Base-by-base conservation (phyloP, 1,140 invertebrate species). In the Zaprionus kolodkinae region DNA sequence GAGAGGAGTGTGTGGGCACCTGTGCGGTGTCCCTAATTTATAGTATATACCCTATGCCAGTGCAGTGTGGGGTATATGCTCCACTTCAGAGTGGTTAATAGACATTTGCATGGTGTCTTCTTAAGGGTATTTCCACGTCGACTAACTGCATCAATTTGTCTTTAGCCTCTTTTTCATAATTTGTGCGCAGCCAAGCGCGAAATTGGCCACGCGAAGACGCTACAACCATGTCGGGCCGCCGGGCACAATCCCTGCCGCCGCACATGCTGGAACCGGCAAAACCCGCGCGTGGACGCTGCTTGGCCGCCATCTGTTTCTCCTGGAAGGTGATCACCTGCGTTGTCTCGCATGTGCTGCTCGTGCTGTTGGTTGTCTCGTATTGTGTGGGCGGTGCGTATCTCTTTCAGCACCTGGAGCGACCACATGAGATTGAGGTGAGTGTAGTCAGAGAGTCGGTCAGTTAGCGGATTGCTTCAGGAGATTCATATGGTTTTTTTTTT, bases 341-440 rank as follows among this genome's bases (percentile, higher is more conserved):
- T 50, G 97, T 98, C 81, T 97, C 97, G 0, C 97, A 98, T 93
- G 96, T 98, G 75, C 96, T 97, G 76, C 94, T 98, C 61, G 95
- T 98, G 71, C 96, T 97, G 35, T 93, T 98, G 55, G 92, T 93
- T 6, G 96, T 98, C 57, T 95, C 96, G 30, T 98, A 98, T 92
- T 98, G 97, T 93, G 95, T 98, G 72, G 94, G 97, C 45, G 97
- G 97, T 9, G 97, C 97, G 9, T 96, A 96, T 81, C 96, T 96
- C 15, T 98, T 98, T 93, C 95, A 96, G 91, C 93, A 93, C n/a
- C 93, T 98, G 54, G 97, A 98, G 91, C 93, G 94, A 0, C 93
- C 95, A 11, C 94, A 97, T 85, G 97, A 98, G 92, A 94, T 94
- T 76, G 93, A 96, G 92, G 96, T 97, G 92, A 94, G 93, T 45